A percentile compares a stretch with the other conserved stretches of the same genome.
These are phyloP conservation scores for Sylvilagus floridanus DNA, from an alignment of 2,797 vertebrate species.

Conservation along the genomic window DNA sequence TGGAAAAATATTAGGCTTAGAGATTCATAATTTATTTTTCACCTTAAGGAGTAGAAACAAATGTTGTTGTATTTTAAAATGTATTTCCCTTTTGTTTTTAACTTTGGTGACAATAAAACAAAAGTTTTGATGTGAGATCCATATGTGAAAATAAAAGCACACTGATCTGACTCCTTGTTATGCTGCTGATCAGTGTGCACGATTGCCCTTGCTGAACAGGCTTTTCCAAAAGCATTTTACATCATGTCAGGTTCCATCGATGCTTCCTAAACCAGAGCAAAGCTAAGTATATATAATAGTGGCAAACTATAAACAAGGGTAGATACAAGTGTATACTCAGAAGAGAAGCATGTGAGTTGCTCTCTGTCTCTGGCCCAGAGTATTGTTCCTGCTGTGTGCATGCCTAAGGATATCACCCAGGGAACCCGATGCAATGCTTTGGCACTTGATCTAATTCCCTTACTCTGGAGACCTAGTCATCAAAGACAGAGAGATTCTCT, in stretches of 20 bases:
- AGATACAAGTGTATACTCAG: background rate
- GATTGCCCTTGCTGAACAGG: background rate
- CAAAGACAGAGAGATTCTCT: conserved; percentile 60
- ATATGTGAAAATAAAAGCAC: background rate
- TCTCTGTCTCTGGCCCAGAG: background rate
- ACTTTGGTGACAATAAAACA: background rate
- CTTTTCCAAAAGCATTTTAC: conserved; percentile 60
- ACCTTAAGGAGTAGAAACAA: conserved; percentile 11
- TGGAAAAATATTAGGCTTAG: conserved; percentile 46
- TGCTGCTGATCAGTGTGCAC: background rate
- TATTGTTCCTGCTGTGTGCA: background rate
- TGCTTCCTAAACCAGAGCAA: conserved; percentile 44
- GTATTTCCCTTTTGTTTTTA: background rate
- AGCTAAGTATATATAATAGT: conserved; percentile 16
- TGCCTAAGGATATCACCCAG: background rate
- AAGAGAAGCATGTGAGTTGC: background rate
- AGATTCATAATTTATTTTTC: conserved; percentile 43
- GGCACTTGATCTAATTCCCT: conserved; percentile 10
- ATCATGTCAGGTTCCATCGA: background rate
- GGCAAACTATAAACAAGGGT: conserved; percentile 17
- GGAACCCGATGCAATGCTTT: conserved; percentile 3
- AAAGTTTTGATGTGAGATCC: background rate
- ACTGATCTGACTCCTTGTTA: background rate
- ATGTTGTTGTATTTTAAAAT: conserved; percentile 55
- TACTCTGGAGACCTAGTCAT: conserved; percentile 40